Evolutionary conservation across 1,140 invertebrate genomes (phyloP), one percentile per base, ranked within the genome.

Genomic region (Drosophila subobscura): DNA sequence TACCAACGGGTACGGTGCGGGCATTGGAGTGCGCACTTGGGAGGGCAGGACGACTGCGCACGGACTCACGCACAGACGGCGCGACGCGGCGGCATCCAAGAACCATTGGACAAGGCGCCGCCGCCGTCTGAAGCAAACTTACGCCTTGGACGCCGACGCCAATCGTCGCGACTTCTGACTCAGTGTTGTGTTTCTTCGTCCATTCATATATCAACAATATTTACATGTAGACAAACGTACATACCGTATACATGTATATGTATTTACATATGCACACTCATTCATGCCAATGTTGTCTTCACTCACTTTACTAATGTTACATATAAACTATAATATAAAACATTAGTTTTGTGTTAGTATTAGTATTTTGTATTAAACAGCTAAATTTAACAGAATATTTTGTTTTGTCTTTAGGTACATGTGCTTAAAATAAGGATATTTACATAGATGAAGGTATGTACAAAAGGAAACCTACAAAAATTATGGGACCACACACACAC

Each of bases 101-200:
- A 63, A 47, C 44, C 76, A 61, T 75, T 71, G 65, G 60, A 75
- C 79, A 83, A 83, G 79, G 75, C 79, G 80, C 80, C 80, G 72
- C 72, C 51, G 80, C 67, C 72, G 71, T 77, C 47, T 76, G 67
- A 64, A 63, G 58, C 60, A 10, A 46, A 58, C 63, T 63, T 50
- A 47, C 37, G 52, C 50, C 71, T 73, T 73, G 71, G 72, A 75
- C 72, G 53, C 72, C 63, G 73, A 75, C 73, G 71, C 73, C 73
- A 76, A 64, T 75, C 44, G 50, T 66, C 61, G 72, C 63, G 73
- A 67, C 60, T 75, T 79, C 83, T 84, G 80, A 81, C 77, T 85
- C 77, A 71, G 27, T 23, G 41, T 41, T 29, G 45, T 54, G 59
- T 51, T 37, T 47, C 10, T 55, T 41, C 40, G 29, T 52, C 40